phyloP scores from a whole-genome alignment of 2,888 invertebrate species.

The Melanargia galathea region DNA sequence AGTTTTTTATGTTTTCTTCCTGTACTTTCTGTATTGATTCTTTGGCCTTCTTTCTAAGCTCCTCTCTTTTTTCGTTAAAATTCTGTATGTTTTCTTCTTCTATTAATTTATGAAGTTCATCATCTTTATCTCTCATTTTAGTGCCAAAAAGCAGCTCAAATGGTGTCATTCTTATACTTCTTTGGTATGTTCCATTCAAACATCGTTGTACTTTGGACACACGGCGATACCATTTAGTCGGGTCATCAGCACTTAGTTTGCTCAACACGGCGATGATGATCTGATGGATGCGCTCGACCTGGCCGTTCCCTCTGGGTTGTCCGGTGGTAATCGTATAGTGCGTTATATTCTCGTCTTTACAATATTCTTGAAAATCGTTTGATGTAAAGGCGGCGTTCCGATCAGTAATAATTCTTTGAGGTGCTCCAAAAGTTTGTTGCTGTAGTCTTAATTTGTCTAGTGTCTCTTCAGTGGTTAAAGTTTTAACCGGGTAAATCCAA shows the following conservation, averaged over 20 bases:
- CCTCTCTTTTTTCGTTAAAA: neutral
- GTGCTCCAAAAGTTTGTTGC: conserved; percentile 41
- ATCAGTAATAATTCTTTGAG: conserved; percentile 39
- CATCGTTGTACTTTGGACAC: neutral
- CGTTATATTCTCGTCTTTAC: conserved; percentile 34
- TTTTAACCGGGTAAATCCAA: conserved; percentile 52
- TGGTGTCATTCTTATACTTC: neutral
- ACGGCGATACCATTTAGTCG: conserved; percentile 5
- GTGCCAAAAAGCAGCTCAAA: neutral
- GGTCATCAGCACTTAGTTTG: conserved; percentile 37
- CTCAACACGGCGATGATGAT: conserved; percentile 30
- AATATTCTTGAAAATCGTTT: conserved; percentile 38
- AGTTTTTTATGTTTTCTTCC: neutral
- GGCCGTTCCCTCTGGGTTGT: conserved; percentile 36
- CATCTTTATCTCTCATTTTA: neutral
- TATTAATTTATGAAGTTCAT: conserved; percentile 35
- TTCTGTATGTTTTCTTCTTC: conserved; percentile 35
- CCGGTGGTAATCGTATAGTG: conserved; percentile 34
- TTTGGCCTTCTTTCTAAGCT: neutral
- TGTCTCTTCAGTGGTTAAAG: conserved; percentile 47
- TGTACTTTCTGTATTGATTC: neutral
- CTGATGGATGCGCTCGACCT: conserved; percentile 36
- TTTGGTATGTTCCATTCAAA: neutral
- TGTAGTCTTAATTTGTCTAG: conserved; percentile 47
- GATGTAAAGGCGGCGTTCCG: conserved; percentile 37